Evolutionary conservation across 2,113 vertebrate genomes (phyloP), one percentile per base, ranked within the genome.

Genomic region (Rhinolophus sinicus): DNA sequence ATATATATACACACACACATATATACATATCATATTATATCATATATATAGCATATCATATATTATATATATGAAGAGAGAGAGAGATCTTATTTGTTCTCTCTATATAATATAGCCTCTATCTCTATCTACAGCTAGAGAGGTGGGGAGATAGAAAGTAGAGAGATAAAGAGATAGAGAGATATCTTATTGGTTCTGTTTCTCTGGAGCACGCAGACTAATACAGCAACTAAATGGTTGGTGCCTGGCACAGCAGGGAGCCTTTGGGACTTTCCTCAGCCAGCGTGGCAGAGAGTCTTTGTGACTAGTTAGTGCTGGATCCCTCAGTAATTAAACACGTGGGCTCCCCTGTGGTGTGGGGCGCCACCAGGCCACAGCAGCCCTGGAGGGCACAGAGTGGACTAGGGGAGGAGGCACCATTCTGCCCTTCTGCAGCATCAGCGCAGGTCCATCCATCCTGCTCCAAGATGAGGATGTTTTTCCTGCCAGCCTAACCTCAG

Each of bases 321-420:
- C 5, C 24, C 75, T 56, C 40, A 60, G 75, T 40, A 60, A 60
- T 85, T 12, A 78, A 69, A 60, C 28, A 62, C 67, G 21, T 62
- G 10, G 60, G 70, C 33, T 82, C 11, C 62, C 19, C 8, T 8
- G 0, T 8, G 18, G 8, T 18, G 1, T 1, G 19, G 5, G n/a
- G 38, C 58, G 50, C 81, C 35, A 18, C 11, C 16, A 19, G 58
- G 28, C 10, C 14, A 28, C 30, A 52, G 73, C 5, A 2, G 44
- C 81, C 15, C 33, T 26, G 26, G 19, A 40, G 35, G 50, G 47
- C 33, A 64, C 2, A 1, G 73, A 11, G 26, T 8, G 8, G 69
- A 35, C 4, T 16, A 6, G 30, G 50, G n/a, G 56, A 84, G 44
- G 44, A 40, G 38, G 15, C 73, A 28, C 12, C 0, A 3, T 6